Evolutionary conservation across 2,888 invertebrate species (phyloP), one percentile per base, ranked within the genome.

Genomic region (Ichneumon xanthorius): DNA sequence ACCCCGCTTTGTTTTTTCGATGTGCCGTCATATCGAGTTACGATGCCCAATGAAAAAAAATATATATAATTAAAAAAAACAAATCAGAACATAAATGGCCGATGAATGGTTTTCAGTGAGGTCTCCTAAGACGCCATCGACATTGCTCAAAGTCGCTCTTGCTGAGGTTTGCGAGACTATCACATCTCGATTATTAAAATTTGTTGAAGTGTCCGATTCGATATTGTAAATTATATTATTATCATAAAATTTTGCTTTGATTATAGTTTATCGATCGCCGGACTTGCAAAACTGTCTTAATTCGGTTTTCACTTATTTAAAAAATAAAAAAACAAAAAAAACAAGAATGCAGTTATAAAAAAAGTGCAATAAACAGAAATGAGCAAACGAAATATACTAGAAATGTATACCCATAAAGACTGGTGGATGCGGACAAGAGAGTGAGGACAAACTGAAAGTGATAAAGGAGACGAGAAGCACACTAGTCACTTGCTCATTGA

Each of bases 401-500:
- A 79, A 45, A 50, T 71, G 50, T 71, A 71, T 53, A 26, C n/a
- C 48, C 61, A 50, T 58, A 61, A 79, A 71, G 70, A 71, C 70
- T 79, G 71, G 58, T 58, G 53, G 40, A 68, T 58, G 55, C 40
- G 30, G 48, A 33, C 68, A 48, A 45, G 68, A 48, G 48, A 68
- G 68, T 48, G 45, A 48, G 53, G 50, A 71, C 71, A 87, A 80
- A 70, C 40, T 81, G 70, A 85, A 78, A 79, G 85, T 82, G 80
- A 87, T 80, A 87, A 73, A 19, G 65, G 30, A 85, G 82, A 61
- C 45, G 79, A 84, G 81, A 86, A 81, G 82, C 85, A 88, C 89
- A 89, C 88, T 88, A 89, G 89, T 90, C 90, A 90, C 88, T 90
- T 90, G 91, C 91, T 91, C 91, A 91, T 91, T 91, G 89, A 91